Percentiles rank a stretch among this genome's conserved stretches.
Conservation (phyloP, 2,797 vertebrate species). For the Bovichtus variegatus region DNA sequence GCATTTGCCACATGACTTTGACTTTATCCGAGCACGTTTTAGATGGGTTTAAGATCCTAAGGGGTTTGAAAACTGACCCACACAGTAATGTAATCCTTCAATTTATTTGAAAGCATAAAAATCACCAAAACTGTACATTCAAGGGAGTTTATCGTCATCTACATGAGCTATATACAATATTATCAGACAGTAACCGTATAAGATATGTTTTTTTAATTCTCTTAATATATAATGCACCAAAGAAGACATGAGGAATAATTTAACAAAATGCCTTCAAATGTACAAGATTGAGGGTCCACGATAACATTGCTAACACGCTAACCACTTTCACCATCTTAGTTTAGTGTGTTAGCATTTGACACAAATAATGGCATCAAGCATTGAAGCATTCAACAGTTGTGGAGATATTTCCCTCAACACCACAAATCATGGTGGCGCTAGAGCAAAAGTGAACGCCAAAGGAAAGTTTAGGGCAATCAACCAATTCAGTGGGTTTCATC, state of each 20-base stretch:
- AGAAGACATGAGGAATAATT: not conserved
- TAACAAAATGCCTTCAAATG: not conserved
- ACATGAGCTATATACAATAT: not conserved
- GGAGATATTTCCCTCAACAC: too few species aligned
- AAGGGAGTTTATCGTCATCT: not conserved
- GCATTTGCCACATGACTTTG: not conserved
- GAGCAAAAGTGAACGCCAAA: too few species aligned
- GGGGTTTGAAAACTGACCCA: not conserved
- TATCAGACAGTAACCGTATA: not conserved
- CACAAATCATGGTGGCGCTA: too few species aligned
- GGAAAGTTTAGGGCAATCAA: too few species aligned
- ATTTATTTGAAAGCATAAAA: conserved; percentile 5
- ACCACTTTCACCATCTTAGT: too few species aligned
- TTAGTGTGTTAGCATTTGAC: too few species aligned
- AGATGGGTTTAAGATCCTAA: not conserved
- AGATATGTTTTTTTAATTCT: not conserved
- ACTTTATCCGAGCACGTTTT: not conserved
- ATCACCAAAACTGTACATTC: not conserved
- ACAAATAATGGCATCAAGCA: too few species aligned
- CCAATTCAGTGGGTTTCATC: not conserved
- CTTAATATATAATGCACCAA: not conserved
- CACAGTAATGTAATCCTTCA: not conserved
- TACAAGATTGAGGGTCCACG: not conserved
- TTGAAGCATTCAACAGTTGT: too few species aligned
- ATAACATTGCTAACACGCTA: not conserved